Base-by-base conservation (phyloP, 2,888 invertebrate species). In the Drosophila prostipennis region DNA sequence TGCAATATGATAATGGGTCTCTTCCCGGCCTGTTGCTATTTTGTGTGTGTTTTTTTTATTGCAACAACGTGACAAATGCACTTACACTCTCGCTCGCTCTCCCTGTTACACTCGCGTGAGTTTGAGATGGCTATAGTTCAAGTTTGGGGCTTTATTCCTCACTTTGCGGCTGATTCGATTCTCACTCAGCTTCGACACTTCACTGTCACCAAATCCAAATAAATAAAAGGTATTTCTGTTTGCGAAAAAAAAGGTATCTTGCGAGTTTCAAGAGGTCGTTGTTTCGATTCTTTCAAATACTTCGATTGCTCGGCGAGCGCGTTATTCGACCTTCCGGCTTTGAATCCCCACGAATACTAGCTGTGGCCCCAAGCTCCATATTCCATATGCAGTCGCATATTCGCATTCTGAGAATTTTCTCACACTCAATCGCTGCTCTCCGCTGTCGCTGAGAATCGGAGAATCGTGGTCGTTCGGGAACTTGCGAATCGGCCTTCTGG, bases 291-390 rank as follows among this genome's bases (percentile, higher is more conserved):
- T 43, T 26, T 37, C 10, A 3, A 14, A 48, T 40, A 39, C 3
- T 53, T 23, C 10, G 14, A 42, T 43, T 48, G 7, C 26, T 36
- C 23, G n/a, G 23, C 45, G 32, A 34, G 8, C 61, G 65, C 46
- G 68, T 34, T 29, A 3, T 19, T 45, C 58, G 73, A 84, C 84
- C 77, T 74, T 75, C 84, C 86, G 71, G 84, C 73, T 75, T 77
- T 67, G 74, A 69, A 76, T 59, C 73, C 68, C 70, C 53, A 69
- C 76, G 72, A 80, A 73, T 72, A 84, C 88, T 84, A 71, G 13
- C 36, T 40, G 52, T 37, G 36, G 26, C 14, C 26, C 13, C 57
- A 19, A 46, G 46, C 46, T 46, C 14, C 14, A 7, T 29, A 29
- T 29, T 13, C 16, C 11, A 16, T 13, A 16, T 13, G 48, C 48